phyloP scores from a whole-genome alignment of 2,888 invertebrate species.

The Camptogramma bilineatum region DNA sequence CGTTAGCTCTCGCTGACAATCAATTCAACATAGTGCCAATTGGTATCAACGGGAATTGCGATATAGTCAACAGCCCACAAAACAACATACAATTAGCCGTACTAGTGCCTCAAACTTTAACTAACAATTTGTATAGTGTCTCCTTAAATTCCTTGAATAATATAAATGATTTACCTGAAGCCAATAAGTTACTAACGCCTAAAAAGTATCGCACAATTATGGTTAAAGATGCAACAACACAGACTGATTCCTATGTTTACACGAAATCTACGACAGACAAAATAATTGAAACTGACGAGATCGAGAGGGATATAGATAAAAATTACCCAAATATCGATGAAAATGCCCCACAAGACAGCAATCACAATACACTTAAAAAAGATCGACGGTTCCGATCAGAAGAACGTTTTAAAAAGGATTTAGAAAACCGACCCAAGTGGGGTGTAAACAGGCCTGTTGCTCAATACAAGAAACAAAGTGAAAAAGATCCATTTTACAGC shows the following conservation, averaged over 20 bases:
- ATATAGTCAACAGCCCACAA: conserved; percentile 70
- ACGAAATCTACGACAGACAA: conserved; percentile 60
- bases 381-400: conserved; percentile 83
- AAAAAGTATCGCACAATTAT: conserved; percentile 78
- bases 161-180: conserved; percentile 64
- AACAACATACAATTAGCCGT: conserved; percentile 86
- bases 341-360: conserved; percentile 79
- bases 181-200: conserved; percentile 73
- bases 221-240: conserved; percentile 88
- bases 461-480: conserved; percentile 95
- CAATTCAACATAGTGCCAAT: conserved; percentile 79
- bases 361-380: conserved; percentile 80
- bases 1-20: conserved; percentile 72
- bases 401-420: conserved; percentile 83
- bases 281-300: conserved; percentile 68
- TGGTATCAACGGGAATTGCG: conserved; percentile 70
- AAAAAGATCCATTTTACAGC: conserved; percentile 94
- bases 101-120: conserved; percentile 82
- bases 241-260: conserved; percentile 83
- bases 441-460: conserved; percentile 91
- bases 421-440: conserved; percentile 90
- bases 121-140: conserved; percentile 73
- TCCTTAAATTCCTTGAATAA: conserved; percentile 75
- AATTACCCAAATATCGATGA: conserved; percentile 82
- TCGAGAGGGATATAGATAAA: conserved; percentile 77